Conservation (phyloP, 1,140 invertebrate species). For the Ips typographus region DNA sequence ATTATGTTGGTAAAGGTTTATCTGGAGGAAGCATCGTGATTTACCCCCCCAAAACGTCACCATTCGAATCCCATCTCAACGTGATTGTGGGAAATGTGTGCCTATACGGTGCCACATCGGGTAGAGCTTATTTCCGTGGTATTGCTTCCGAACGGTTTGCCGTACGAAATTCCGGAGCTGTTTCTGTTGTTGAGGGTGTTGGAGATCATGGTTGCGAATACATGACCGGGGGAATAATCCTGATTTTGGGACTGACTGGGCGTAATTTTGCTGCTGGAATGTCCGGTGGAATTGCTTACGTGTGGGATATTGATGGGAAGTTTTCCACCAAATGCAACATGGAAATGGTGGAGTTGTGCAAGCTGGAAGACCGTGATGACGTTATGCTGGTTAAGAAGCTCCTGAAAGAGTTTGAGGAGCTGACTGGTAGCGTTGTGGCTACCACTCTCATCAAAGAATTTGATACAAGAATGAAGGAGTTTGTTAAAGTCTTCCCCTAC, state of each 20-base stretch:
- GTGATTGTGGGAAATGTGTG: constrained; percentile 99
- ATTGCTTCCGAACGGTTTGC: constrained; percentile 97
- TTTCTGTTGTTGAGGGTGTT: constrained; percentile 89
- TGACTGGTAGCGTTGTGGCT: constrained; percentile 89
- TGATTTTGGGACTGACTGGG: constrained; percentile 88
- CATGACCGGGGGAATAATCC: constrained; percentile 93
- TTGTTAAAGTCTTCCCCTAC: constrained; percentile 97
- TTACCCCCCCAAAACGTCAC: constrained; percentile 84
- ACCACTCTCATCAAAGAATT: constrained; percentile 78
- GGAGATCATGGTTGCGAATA: constrained; percentile 99
- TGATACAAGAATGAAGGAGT: constrained; percentile 75
- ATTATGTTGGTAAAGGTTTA: constrained; percentile 87
- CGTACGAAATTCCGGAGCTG: constrained; percentile 95
- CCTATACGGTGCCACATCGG: constrained; percentile 94
- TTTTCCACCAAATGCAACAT: constrained; percentile 87
- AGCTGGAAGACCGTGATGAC: constrained; percentile 79
- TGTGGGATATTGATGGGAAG: constrained; percentile 86
- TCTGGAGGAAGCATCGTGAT: constrained; percentile 96
- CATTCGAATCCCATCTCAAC: constrained; percentile 88
- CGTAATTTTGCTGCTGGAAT: constrained; percentile 95
- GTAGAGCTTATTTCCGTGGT: constrained; percentile 93
- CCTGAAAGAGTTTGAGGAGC: constrained; percentile 83
- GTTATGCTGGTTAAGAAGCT: constrained; percentile 76
- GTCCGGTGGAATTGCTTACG: constrained; percentile 85
- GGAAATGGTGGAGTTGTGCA: constrained; percentile 87